Base-by-base conservation (phyloP, 2,113 vertebrate genomes). In the Actinemys pallida region DNA sequence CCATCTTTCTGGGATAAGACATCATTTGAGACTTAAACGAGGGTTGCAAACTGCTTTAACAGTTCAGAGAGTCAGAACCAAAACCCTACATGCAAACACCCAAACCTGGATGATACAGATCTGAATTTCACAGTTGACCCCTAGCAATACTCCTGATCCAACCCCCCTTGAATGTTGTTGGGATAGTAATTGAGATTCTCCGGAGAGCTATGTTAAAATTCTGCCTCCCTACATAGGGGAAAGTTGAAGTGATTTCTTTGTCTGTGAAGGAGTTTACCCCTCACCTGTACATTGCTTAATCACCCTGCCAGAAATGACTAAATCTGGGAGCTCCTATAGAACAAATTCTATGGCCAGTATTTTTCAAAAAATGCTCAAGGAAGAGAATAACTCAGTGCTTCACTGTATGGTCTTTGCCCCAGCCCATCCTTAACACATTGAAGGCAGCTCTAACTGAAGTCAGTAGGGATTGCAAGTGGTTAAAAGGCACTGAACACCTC, bases 141-240 rank as follows among this genome's bases (percentile, higher is more conserved):
- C 3, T 8, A 47, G 75, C 24, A 65, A 35, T 91, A 69, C 75
- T 78, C 7, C 20, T 78, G 42, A 14, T n/a, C 39, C 83, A 62
- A 93, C 4, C 0, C n/a, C 45, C 25, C 16, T 86, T 65, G 25
- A 47, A 47, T 47, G 75, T 78, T 76, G 20, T 69, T 78, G 53
- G 72, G 29, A 5, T 6, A 90, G 8, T 53, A 88, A 72, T 3
- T 53, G 42, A 88, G 90, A 78, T 16, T 54, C 25, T 27, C 75
- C 29, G 3, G 39, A 45, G 12, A 47, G 42, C 11, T 25, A 27
- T 27, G 25, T 27, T 78, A 9, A 87, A 90, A 1, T 0, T 91
- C 17, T 93, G 39, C 87, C 87, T 94, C 45, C 22, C 19, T 83
- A 27, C 82, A n/a, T 81, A 96, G 93, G 86, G 5, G 49, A 65